Evolutionary conservation across 2,888 invertebrate genomes (phyloP), one percentile per base, ranked within the genome.

Genomic region (Morpho achilles): DNA sequence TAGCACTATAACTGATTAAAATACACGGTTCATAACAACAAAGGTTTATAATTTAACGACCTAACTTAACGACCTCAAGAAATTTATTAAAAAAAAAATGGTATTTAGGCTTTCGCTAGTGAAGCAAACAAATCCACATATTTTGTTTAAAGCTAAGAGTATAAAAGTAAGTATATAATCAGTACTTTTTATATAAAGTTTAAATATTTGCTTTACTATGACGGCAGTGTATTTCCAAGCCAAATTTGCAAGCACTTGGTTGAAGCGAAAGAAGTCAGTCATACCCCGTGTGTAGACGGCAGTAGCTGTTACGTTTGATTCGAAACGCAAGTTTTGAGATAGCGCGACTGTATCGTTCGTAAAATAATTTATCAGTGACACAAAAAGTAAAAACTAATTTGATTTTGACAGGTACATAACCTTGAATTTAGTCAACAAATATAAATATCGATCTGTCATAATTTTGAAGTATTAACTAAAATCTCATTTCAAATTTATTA

Each of bases 361-460:
- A 32, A 2, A 32, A 32, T 32, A 2, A 32, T n/a, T 63, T 65
- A 62, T 53, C 61, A 60, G 67, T 63, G 61, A 62, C 57, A 64
- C 64, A 66, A 66, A 66, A 67, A 67, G 63, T 60, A 73, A 70
- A 72, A 70, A 71, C 74, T 56, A 57, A 75, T 69, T 66, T 48
- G 68, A 65, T 65, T 82, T 87, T 32, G 86, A 84, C 85, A 86
- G 84, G 82, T 86, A 82, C 74, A 75, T 77, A 52, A 58, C 63
- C 64, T 58, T 64, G 23, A 61, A 61, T 59, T 62, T 53, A 43
- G 62, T 69, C 65, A 63, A 59, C 54, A 58, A 61, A 43, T 43
- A 5, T 42, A 63, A 69, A 74, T 74, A 47, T 71, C 69, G 77
- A 79, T 79, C 79, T 81, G 63, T 64, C 32, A 32, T 66, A 55